Evolutionary conservation across 37 sponge, comb jelly and placozoan genomes (phyloP).

Genomic region (Amphimedon queenslandica): DNA sequence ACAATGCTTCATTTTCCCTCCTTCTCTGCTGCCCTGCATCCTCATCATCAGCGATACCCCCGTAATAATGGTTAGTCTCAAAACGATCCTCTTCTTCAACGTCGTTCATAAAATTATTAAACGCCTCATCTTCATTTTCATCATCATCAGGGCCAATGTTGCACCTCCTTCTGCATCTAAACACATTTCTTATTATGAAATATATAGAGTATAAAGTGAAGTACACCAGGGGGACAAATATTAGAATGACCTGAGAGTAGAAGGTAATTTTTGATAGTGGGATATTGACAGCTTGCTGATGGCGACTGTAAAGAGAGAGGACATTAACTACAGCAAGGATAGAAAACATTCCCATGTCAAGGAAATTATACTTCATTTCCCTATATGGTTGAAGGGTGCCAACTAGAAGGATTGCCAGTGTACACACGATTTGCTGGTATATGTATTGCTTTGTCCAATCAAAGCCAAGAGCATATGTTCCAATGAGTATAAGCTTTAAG

Average conservation of each 20-base stretch:
- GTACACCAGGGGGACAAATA: conserved; percentile 14
- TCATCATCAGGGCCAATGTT: not conserved
- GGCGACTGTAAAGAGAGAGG: not conserved
- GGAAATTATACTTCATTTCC: conserved; percentile 1
- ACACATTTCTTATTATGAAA: not conserved
- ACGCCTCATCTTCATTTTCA: not conserved
- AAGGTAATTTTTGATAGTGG: not conserved
- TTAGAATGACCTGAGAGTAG: not conserved
- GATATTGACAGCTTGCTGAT: not conserved
- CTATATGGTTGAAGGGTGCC: conserved; percentile 11
- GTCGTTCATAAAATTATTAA: not conserved
- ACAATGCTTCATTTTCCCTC: no score
- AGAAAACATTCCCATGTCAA: conserved; percentile 13
- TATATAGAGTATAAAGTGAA: not conserved
- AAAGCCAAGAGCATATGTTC: not conserved
- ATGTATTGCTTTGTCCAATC: conserved; percentile 3
- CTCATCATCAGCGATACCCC: not conserved
- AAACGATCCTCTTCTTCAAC: not conserved
- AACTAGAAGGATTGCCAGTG: conserved; percentile 7
- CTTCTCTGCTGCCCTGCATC: no score
- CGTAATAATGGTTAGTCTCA: not conserved
- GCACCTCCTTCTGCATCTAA: not conserved
- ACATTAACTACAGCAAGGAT: conserved; percentile 10
- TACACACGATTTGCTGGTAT: conserved; percentile 13
- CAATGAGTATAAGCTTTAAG: not conserved